These are phyloP conservation scores for Diplosoma virens DNA, from an alignment of 23 tunicate genomes.

Conservation along the genomic window DNA sequence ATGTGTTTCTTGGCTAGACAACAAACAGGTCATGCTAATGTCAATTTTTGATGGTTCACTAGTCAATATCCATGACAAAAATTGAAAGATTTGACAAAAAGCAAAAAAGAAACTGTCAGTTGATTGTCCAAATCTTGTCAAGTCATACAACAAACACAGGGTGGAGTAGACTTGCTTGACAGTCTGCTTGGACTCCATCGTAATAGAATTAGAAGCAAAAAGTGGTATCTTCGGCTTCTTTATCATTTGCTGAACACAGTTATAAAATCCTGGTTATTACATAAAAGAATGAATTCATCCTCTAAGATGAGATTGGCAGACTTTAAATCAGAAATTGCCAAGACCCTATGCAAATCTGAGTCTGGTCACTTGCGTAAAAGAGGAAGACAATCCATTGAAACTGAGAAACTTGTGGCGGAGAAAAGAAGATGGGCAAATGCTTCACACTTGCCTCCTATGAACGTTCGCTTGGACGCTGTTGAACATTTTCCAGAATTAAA, in stretches of 20 bases:
- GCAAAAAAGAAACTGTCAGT: not conserved
- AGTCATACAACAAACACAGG: too few relatives aligned
- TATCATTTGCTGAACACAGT: not conserved
- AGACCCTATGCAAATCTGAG: not conserved
- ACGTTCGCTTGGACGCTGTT: too few relatives aligned
- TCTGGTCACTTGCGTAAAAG: too few relatives aligned
- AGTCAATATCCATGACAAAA: not conserved
- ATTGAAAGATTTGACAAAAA: not conserved
- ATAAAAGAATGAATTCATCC: too few relatives aligned
- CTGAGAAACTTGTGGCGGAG: too few relatives aligned
- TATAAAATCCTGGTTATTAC: too few relatives aligned
- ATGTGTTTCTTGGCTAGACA: not conserved
- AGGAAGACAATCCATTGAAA: too few relatives aligned
- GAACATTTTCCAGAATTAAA: too few relatives aligned
- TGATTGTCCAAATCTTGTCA: too few relatives aligned
- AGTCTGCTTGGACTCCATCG: not conserved
- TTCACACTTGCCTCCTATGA: too few relatives aligned
- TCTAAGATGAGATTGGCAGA: not conserved
- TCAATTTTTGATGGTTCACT: not conserved
- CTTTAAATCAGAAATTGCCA: not conserved
- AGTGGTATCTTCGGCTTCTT: not conserved
- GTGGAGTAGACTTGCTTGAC: not conserved
- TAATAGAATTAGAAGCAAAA: not conserved
- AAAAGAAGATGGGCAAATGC: too few relatives aligned
- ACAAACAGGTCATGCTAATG: not conserved